A percentile compares a stretch with the other conserved stretches of the same genome.
Evolutionary conservation across 92 coral and sea anemone genomes (phyloP).

Genomic region (Meandrina meandrites): DNA sequence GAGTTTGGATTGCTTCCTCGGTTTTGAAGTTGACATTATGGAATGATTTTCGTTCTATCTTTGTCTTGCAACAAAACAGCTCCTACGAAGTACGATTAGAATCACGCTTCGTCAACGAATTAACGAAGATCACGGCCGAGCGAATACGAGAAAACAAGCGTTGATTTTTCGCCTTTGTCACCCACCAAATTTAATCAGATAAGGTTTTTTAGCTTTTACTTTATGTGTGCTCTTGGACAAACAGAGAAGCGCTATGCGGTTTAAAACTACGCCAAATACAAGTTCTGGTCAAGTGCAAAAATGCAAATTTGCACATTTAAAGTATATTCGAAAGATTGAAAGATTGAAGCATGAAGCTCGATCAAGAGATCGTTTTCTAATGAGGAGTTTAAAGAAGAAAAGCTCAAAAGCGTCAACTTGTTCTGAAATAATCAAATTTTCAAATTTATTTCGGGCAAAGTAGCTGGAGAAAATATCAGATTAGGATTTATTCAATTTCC

Average conservation of each 20-base stretch:
- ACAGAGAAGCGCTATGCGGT: constrained; percentile 5
- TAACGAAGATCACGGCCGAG: neutral
- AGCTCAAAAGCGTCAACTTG: neutral
- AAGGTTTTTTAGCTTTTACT: constrained; percentile 6
- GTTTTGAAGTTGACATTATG: neutral
- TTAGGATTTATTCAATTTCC: neutral
- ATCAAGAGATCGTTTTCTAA: neutral
- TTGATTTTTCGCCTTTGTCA: neutral
- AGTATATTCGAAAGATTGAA: neutral
- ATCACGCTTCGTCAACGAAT: neutral
- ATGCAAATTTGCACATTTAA: constrained; percentile 10
- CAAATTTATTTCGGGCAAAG: neutral
- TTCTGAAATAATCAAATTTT: constrained; percentile 18
- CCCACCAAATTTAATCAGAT: constrained; percentile 12
- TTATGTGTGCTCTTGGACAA: neutral
- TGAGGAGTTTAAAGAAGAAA: neutral
- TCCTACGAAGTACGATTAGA: constrained; percentile 1
- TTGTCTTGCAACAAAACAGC: neutral
- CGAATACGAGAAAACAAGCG: neutral
- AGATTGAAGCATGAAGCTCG: neutral
- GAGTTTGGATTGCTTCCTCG: neutral
- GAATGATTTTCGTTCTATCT: neutral
- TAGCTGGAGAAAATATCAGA: neutral
- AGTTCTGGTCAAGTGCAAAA: constrained; percentile 18
- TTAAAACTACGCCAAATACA: neutral